A percentile compares a stretch with the other conserved stretches of the same genome.
phyloP scores from a whole-genome alignment of 2,888 invertebrate genomes.

The Conops quadrifasciatus region DNA sequence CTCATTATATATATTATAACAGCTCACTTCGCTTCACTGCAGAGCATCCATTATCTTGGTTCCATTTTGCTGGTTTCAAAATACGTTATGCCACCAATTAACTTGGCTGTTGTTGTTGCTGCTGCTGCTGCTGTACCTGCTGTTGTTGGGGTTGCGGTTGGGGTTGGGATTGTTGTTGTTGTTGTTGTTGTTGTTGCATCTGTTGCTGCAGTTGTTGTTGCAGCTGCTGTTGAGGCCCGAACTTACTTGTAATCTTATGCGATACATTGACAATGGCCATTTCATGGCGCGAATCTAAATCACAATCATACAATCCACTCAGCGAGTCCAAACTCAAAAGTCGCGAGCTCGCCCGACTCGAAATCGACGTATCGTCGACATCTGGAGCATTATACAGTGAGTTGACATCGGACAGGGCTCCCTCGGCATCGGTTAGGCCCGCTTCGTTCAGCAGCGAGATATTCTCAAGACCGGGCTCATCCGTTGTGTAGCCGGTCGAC shows the following conservation, averaged over 20 bases:
- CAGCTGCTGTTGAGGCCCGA: slow-evolving; percentile 57
- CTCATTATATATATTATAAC: no score
- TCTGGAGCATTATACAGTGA: slow-evolving; percentile 78
- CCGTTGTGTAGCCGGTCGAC: slow-evolving; percentile 86
- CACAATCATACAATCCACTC: slow-evolving; percentile 81
- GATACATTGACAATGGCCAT: slow-evolving; percentile 66
- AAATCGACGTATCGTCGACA: slow-evolving; percentile 78
- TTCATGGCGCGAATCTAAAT: slow-evolving; percentile 66
- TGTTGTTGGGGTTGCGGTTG: slow-evolving; percentile 36
- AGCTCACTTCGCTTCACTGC: no score
- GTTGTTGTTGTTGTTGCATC: slow-evolving; percentile 40
- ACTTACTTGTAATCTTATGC: slow-evolving; percentile 65
- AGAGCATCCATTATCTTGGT: no score
- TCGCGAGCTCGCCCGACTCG: slow-evolving; percentile 83
- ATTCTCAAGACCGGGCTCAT: slow-evolving; percentile 86
- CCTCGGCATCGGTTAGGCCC: slow-evolving; percentile 87
- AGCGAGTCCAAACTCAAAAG: slow-evolving; percentile 82
- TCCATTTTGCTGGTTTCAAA: no score
- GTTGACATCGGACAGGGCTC: slow-evolving; percentile 86
- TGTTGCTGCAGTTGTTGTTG: slow-evolving; percentile 36
- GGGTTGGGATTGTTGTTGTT: slow-evolving; percentile 27
- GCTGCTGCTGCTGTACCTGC: neutral
- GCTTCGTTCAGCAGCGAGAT: slow-evolving; percentile 86
- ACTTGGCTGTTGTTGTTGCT: slow-evolving; percentile 10
- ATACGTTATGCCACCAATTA: slow-evolving; percentile 16